Evolutionary conservation across 2,113 vertebrate species (phyloP), one percentile per base, ranked within the genome.

Genomic region (Geothlypis trichas): DNA sequence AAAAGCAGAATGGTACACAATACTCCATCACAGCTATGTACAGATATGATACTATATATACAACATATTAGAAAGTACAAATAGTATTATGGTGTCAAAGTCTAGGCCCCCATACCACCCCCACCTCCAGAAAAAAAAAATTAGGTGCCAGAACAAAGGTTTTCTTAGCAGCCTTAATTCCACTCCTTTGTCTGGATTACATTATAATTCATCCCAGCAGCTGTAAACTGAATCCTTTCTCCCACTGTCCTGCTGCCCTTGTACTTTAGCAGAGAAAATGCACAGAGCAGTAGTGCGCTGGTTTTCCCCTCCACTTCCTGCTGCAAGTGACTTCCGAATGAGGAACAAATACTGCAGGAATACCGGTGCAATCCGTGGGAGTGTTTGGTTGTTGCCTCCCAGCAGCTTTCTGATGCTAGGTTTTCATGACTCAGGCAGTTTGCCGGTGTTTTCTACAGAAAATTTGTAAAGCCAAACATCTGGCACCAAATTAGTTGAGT

Each of bases 231-330:
- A 59, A 16, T 39, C 46, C 24, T 41, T 35, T 54, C 24, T 72
- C 23, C 61, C 5, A 3, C 20, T 51, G 31, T 21, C 30, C 66
- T 19, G 21, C 27, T 4, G 6, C 63, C 7, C 5, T 28, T 4
- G 2, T 22, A 5, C 11, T 0, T 27, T 2, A 21, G 27, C 44
- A 41, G 39, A 37, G 65, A 16, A 33, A 81, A 9, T 7, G 7
- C 7, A 2, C 31, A 15, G 42, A 18, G 21, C 26, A 14, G 7
- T 11, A 10, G 12, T 15, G n/a, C 0, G 3, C 44, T 51, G 33
- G 4, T n/a, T 15, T 41, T 37, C 24, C 18, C 18, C 24, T 33
- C 18, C 2, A 5, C 46, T 44, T 3, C 47, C 59, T 58, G 46
- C 4, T 69, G 67, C 15, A 11, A 16, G 14, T 7, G 33, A 11